Evolutionary conservation across 2,113 vertebrate genomes (phyloP).

Genomic region (Irena cyanogastra): DNA sequence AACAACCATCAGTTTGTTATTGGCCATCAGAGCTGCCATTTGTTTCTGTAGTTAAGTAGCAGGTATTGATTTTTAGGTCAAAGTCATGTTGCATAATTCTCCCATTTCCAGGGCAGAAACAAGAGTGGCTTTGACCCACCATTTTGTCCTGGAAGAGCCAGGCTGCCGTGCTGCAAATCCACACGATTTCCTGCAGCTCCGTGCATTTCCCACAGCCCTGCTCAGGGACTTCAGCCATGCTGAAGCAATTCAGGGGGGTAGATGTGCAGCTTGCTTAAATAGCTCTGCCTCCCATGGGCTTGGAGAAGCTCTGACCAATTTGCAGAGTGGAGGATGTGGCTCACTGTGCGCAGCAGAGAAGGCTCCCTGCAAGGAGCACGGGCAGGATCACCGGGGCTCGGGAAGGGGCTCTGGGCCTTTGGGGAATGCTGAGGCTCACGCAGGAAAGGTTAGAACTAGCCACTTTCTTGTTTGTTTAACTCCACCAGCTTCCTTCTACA

Average conservation of each 20-base stretch:
- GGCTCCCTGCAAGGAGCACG: background rate
- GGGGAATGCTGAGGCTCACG: background rate
- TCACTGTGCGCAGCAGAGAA: background rate
- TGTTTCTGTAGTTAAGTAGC: constrained; percentile 42
- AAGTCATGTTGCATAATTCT: background rate
- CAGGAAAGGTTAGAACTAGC: constrained; percentile 30
- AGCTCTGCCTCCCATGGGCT: background rate
- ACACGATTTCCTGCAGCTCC: background rate
- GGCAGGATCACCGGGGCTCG: background rate
- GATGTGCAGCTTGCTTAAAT: background rate
- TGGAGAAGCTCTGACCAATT: background rate
- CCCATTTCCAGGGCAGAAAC: background rate
- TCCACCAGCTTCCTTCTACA: constrained; percentile 8
- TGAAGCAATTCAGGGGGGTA: constrained; percentile 1
- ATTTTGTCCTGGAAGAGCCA: background rate
- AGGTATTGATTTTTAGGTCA: constrained; percentile 20
- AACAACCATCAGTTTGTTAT: background rate
- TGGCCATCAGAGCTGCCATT: background rate
- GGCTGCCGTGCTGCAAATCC: background rate
- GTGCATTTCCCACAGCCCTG: background rate
- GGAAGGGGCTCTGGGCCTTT: background rate
- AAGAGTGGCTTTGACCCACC: background rate
- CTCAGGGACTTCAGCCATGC: background rate
- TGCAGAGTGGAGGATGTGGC: background rate
- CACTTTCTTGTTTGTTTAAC: constrained; percentile 54